Evolutionary conservation across 2,113 vertebrate genomes (phyloP), one percentile per base, ranked within the genome.

Genomic region (Panurus biarmicus): DNA sequence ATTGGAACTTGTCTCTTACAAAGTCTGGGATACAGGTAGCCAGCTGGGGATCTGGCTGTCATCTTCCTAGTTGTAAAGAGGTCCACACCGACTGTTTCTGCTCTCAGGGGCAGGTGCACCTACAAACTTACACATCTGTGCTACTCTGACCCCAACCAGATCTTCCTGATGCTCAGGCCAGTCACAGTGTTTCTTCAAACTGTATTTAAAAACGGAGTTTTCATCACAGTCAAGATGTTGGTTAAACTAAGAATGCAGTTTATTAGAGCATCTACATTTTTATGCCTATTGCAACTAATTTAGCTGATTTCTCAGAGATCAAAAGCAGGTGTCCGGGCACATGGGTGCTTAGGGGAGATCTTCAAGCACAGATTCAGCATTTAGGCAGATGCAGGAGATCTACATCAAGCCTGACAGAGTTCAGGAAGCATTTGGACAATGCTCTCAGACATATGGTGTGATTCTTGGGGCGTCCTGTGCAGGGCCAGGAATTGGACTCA

Each of bases 151-250:
- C 11, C 14, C 26, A 77, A 4, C 6, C 18, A 35, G 20, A 70
- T 36, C 42, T 79, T 50, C 35, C 35, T 44, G 50, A n/a, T 73
- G 25, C 44, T 73, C 38, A 81, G 33, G 19, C 5, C 40, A 73
- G 31, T 60, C 0, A 0, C 14, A 75, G 6, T 1, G 1, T 57
- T 82, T 76, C 45, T 85, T 12, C 54, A 35, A 85, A 82, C 22
- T 35, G 14, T 42, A 33, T 65, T 70, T 14, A 25, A 90, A 87
- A 72, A 14, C 5, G 12, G 54, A 29, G 36, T 23, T 35, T 79
- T 79, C 45, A 35, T 47, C 16, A n/a, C 35, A 53, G 29, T 51
- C 22, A 70, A 44, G 7, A 42, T 38, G 11, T 25, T 76, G 26
- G 47, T 51, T 62, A 80, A 82, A 93, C 51, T 66, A 83, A 89